Base-by-base conservation (phyloP, 2,113 vertebrate species). In the Tachycineta bicolor region DNA sequence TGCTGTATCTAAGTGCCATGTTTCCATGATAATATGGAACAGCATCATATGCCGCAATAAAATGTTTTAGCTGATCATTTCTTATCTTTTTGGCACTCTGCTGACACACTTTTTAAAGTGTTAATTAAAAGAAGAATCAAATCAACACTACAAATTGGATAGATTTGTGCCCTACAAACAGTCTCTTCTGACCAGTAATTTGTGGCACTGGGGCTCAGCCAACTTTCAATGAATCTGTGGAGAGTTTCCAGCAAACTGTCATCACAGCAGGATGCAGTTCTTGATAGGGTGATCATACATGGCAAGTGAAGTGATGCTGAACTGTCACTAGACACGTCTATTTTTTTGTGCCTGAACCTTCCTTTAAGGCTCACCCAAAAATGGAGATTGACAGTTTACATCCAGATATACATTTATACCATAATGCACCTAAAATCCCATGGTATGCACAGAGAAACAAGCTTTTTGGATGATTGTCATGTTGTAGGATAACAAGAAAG, bases 111-210 rank as follows among this genome's bases (percentile, higher is more conserved):
- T 96, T 75, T n/a, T 5, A 52, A 93, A 96, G 86, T 78, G 76
- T 94, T 96, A 96, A 96, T 97, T 95, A 96, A 93, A 92, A 92
- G 93, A 94, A 83, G 37, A 96, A 94, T 84, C 68, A 96, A 94
- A 86, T 84, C 88, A 84, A 87, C 90, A 70, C 69, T 89, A 89
- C 80, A 93, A 96, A 94, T 75, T 90, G 86, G 90, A 92, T 64
- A 94, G 83, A 90, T 58, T 79, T 78, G 60, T 92, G 86, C 90
- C 94, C 96, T 94, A 84, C 85, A 75, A 90, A 94, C 89, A 90
- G 86, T 84, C 96, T 90, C 88, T 87, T 90, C 86, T 96, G 94
- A 96, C 92, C 94, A 83, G 65, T 95, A 90, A 96, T 96, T 95
- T 90, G 79, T 62, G 69, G 49, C 94, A 83, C 76, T 96, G 96